Evolutionary conservation across 1,140 invertebrate species (phyloP).

Genomic region (Drosophila tropicalis): DNA sequence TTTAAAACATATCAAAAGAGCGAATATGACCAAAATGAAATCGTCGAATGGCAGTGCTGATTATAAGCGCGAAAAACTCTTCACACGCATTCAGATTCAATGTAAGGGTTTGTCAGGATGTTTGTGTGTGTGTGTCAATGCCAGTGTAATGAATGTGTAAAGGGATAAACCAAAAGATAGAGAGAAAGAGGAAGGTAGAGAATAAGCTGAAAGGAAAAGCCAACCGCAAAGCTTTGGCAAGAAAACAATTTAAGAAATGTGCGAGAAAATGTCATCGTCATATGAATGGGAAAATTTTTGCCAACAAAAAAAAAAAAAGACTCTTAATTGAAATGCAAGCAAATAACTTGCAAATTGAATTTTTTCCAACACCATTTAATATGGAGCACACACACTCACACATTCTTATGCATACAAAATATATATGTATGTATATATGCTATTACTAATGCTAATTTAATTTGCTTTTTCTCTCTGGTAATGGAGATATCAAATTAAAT

Average conservation of each 20-base stretch:
- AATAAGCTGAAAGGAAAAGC: constrained; percentile 4
- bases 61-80: constrained; percentile 71
- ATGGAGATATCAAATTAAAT: constrained; percentile 28
- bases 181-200: neutral
- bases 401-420: constrained; percentile 67
- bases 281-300: constrained; percentile 57
- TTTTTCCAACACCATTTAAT: constrained; percentile 63
- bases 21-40: constrained; percentile 2
- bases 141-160: constrained; percentile 75
- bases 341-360: constrained; percentile 65
- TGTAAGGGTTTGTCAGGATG: constrained; percentile 22
- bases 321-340: constrained; percentile 67
- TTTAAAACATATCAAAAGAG: constrained; percentile 1
- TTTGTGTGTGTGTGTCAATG: constrained; percentile 63
- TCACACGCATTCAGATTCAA: constrained; percentile 26
- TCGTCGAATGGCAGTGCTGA: constrained; percentile 66
- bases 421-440: neutral
- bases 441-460: constrained; percentile 73
- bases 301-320: constrained; percentile 24
- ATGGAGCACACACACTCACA: constrained; percentile 28
- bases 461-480: constrained; percentile 32
- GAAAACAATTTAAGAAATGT: constrained; percentile 74
- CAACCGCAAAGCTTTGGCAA: constrained; percentile 55
- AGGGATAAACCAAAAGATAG: constrained; percentile 49
- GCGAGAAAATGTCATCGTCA: constrained; percentile 24